Evolutionary conservation across 2,113 vertebrate species (phyloP).

Genomic region (Ranitomeya imitator): DNA sequence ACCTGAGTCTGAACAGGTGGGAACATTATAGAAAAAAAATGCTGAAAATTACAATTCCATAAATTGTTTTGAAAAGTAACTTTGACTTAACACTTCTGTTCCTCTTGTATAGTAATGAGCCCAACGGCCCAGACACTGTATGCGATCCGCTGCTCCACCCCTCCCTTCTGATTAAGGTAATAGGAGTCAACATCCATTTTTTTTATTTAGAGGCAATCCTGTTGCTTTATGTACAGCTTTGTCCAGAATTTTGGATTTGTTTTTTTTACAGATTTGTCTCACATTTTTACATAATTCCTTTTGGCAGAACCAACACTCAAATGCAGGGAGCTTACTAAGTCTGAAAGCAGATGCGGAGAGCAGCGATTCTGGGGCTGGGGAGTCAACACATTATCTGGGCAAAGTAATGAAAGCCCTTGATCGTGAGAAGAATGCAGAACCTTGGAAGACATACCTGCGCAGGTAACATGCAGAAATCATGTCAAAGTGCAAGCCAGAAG

Average conservation of each 20-base stretch:
- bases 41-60: too few relatives aligned
- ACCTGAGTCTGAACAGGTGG: slow-evolving; percentile 93
- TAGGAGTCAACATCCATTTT: slow-evolving; percentile 77
- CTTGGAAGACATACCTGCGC: slow-evolving; percentile 94
- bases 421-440: slow-evolving; percentile 84
- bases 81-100: slow-evolving; percentile 64
- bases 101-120: slow-evolving; percentile 90
- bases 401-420: slow-evolving; percentile 84
- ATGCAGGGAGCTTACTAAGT: slow-evolving; percentile 83
- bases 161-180: slow-evolving; percentile 99
- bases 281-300: neutral
- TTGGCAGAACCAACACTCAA: slow-evolving; percentile 85
- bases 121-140: slow-evolving; percentile 94
- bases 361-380: slow-evolving; percentile 72
- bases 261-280: neutral
- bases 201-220: slow-evolving; percentile 54
- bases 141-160: slow-evolving; percentile 99
- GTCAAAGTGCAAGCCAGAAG: neutral
- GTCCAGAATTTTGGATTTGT: neutral
- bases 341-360: slow-evolving; percentile 85
- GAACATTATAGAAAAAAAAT: slow-evolving; percentile 25
- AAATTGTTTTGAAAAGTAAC: neutral
- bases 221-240: neutral
- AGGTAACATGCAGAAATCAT: slow-evolving; percentile 74
- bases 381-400: slow-evolving; percentile 83